These are phyloP conservation scores for Steatornis caripensis DNA, from an alignment of 2,113 vertebrate species.

Conservation along the genomic window DNA sequence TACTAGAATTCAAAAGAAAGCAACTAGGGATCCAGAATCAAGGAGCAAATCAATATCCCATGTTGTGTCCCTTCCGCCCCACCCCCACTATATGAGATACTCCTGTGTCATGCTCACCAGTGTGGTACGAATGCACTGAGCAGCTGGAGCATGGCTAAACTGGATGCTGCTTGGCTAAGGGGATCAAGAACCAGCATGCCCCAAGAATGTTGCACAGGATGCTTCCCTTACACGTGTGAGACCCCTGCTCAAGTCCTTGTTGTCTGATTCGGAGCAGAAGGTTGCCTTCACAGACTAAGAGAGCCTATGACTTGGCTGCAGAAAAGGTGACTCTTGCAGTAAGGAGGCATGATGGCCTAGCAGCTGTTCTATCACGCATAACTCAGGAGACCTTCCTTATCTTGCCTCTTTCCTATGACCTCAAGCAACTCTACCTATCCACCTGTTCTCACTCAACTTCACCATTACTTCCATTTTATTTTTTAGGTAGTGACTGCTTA, in stretches of 20 bases:
- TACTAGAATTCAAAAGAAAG: neutral
- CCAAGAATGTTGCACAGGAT: neutral
- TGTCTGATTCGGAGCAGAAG: neutral
- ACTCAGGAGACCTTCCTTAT: neutral
- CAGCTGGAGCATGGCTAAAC: neutral
- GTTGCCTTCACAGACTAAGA: neutral
- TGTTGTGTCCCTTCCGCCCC: neutral
- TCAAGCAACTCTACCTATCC: neutral
- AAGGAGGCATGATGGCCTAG: neutral
- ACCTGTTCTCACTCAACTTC: neutral
- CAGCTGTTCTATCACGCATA: neutral
- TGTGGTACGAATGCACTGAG: fast-evolving
- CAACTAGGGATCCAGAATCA: neutral
- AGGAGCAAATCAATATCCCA: neutral
- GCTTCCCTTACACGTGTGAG: neutral
- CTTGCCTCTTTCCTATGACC: neutral
- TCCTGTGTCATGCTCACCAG: neutral
- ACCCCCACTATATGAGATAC: neutral
- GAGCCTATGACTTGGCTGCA: neutral
- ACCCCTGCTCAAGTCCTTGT: too few relatives aligned
- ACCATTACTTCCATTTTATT: neutral
- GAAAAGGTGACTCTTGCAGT: neutral
- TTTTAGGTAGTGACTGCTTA: neutral
- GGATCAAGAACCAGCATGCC: neutral
- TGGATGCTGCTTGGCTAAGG: neutral